phyloP scores from a whole-genome alignment of 2,113 vertebrate species.

The Elaphurus davidianus region DNA sequence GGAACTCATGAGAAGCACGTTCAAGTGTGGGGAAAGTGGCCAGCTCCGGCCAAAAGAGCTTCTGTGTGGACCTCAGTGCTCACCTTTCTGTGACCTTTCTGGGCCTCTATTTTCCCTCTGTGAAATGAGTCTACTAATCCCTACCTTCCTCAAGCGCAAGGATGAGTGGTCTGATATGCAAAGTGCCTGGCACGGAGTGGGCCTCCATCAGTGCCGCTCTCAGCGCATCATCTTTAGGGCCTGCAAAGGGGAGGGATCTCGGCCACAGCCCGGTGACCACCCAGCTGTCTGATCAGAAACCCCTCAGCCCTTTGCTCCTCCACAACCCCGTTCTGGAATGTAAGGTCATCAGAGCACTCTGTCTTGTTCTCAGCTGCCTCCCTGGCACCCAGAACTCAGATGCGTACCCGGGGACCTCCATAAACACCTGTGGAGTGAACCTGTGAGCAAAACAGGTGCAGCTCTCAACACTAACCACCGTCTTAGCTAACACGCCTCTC shows the following conservation, averaged over 20 bases:
- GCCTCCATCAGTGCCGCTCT: rapidly evolving
- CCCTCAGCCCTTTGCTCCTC: background rate
- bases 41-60: too few relatives aligned
- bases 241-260: rapidly evolving
- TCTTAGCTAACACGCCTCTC: background rate
- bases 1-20: background rate
- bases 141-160: too few relatives aligned
- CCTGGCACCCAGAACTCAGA: background rate
- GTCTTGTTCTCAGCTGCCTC: background rate
- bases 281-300: background rate
- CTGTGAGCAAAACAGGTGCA: background rate
- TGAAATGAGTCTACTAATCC: too few relatives aligned
- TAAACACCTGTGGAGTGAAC: background rate
- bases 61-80: rapidly evolving
- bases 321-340: background rate
- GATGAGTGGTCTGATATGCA: rapidly evolving
- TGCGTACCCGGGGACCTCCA: rapidly evolving
- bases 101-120: background rate
- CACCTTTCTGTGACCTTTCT: background rate
- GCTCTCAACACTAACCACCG: too few relatives aligned
- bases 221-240: background rate
- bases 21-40: background rate
- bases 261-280: background rate
- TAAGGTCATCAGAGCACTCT: background rate
- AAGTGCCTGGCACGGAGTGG: background rate